Percentiles rank a stretch among this genome's conserved stretches.
These are phyloP conservation scores for Trimorus sp. DNA, from an alignment of 2,888 invertebrate species.

Conservation along the genomic window DNA sequence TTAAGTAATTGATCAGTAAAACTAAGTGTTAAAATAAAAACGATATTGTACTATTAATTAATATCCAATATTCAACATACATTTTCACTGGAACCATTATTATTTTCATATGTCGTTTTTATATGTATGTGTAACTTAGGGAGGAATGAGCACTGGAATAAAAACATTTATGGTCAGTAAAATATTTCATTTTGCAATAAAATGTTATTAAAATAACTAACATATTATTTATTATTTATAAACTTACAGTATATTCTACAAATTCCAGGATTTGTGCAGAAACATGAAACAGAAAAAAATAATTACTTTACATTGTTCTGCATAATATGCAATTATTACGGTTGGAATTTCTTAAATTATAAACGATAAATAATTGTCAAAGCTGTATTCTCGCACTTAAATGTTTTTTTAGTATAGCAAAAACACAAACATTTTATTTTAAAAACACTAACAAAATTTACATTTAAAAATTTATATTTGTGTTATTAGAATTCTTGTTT, in stretches of 20 bases:
- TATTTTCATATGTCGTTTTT: slow-evolving; percentile 94
- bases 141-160: slow-evolving; percentile 91
- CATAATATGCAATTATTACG: no score
- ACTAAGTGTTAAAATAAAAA: neutral
- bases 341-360: no score
- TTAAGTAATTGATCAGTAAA: no score
- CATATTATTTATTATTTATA: neutral
- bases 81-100: slow-evolving; percentile 93
- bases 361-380: no score
- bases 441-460: no score
- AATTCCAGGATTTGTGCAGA: slow-evolving; percentile 61
- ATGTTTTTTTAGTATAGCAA: no score
- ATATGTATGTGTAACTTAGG: slow-evolving; percentile 93
- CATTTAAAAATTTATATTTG: slow-evolving; percentile 62
- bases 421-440: no score
- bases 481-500: no score
- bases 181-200: slow-evolving; percentile 1
- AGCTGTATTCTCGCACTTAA: no score
- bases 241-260: slow-evolving; percentile 83
- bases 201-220: neutral
- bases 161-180: neutral
- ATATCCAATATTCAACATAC: slow-evolving; percentile 83
- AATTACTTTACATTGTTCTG: no score
- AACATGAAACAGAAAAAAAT: slow-evolving; percentile 59
- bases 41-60: neutral